Evolutionary conservation across 2,797 vertebrate genomes (phyloP).

Genomic region (Anisognathus igniventris): DNA sequence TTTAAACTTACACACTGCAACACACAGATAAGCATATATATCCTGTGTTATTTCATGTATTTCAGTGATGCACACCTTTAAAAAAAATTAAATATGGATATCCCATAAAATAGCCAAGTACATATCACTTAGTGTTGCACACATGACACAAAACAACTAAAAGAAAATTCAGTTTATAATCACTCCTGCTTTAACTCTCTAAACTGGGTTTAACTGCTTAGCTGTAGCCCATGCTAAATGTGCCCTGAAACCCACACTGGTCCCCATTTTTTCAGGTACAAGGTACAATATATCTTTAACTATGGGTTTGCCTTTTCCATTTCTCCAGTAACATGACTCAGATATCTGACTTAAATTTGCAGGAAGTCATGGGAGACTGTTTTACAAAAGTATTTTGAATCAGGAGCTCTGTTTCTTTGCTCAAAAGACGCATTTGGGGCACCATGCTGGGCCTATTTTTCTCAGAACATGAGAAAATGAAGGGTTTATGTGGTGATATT

Average conservation of each 20-base stretch:
- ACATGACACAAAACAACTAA: background rate
- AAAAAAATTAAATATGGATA: background rate
- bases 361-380: background rate
- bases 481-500: background rate
- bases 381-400: background rate
- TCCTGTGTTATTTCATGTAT: background rate
- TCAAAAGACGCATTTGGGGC: background rate
- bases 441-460: background rate
- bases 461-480: background rate
- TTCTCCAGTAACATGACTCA: background rate
- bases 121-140: background rate
- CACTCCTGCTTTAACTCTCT: background rate
- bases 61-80: background rate
- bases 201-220: background rate
- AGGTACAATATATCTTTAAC: background rate
- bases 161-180: background rate
- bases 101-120: background rate
- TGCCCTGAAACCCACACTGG: background rate
- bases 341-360: background rate
- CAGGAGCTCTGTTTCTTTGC: background rate
- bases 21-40: background rate
- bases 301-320: background rate
- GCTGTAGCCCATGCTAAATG: background rate
- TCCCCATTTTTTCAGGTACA: background rate
- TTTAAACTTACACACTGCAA: slow-evolving; percentile 97